These are phyloP conservation scores for Acanthopleura granulata DNA, from an alignment of 2,888 invertebrate genomes.

Conservation along the genomic window DNA sequence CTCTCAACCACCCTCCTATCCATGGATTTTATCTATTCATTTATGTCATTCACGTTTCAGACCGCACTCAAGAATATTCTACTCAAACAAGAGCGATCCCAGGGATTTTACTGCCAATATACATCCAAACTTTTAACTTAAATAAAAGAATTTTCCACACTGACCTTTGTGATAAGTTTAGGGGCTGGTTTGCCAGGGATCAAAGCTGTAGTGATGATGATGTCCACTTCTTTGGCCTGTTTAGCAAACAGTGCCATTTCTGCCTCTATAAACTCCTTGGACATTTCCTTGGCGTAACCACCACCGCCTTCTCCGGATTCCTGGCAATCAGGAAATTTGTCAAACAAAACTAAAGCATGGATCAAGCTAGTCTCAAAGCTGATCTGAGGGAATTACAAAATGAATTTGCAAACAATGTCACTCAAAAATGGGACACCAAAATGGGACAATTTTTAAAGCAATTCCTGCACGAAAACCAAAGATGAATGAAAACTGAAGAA, in stretches of 20 bases:
- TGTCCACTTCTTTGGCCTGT: slow-evolving; percentile 87
- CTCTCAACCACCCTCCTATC: too few relatives aligned
- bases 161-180: slow-evolving; percentile 81
- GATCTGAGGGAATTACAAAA: too few relatives aligned
- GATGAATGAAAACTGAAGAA: too few relatives aligned
- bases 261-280: slow-evolving; percentile 81
- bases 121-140: too few relatives aligned
- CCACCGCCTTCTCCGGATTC: slow-evolving; percentile 76
- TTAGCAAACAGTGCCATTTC: slow-evolving; percentile 89
- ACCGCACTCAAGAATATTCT: too few relatives aligned
- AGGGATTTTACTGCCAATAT: too few relatives aligned
- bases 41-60: too few relatives aligned
- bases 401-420: too few relatives aligned
- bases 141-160: background rate
- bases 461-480: too few relatives aligned
- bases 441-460: background rate
- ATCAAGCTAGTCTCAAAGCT: too few relatives aligned
- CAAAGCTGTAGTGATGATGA: slow-evolving; percentile 89
- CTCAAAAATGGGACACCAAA: background rate
- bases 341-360: background rate
- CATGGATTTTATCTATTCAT: too few relatives aligned
- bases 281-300: slow-evolving; percentile 83
- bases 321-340: slow-evolving; percentile 42
- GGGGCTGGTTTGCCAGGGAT: slow-evolving; percentile 91
- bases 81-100: too few relatives aligned